Percentiles rank a stretch among this genome's conserved stretches.
Conservation (phyloP, 1,140 invertebrate species). For the Cyclargus thomasi region DNA sequence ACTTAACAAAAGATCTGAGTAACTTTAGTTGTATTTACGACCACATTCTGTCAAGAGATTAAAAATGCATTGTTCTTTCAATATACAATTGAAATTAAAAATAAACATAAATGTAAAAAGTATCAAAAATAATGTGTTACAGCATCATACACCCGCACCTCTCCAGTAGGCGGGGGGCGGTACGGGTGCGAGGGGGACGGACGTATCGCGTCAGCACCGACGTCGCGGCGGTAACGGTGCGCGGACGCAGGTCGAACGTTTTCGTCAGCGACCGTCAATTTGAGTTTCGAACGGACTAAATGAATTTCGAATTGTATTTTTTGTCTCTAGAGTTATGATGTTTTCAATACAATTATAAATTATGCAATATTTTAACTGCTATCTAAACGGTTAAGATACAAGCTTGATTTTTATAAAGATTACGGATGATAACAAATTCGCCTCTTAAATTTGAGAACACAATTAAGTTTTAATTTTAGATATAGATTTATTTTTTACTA, state of each 20-base stretch:
- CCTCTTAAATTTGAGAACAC: too few relatives aligned
- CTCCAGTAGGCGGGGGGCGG: constrained; percentile 37
- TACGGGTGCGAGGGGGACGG: constrained; percentile 29
- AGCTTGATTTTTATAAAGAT: too few relatives aligned
- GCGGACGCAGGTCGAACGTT: constrained; percentile 40
- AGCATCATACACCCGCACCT: constrained; percentile 22
- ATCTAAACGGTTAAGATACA: not conserved
- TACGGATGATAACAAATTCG: too few relatives aligned
- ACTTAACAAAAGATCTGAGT: too few relatives aligned
- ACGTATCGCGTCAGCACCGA: constrained; percentile 20
- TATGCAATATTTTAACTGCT: constrained; percentile 1
- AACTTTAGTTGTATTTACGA: too few relatives aligned
- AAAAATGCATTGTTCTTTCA: too few relatives aligned
- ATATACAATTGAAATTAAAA: not conserved
- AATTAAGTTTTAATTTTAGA: too few relatives aligned
- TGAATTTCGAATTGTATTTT: constrained; percentile 10
- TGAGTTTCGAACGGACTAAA: constrained; percentile 19
- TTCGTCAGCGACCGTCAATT: constrained; percentile 33
- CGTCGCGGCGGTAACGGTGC: constrained; percentile 43
- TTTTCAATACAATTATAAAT: not conserved
- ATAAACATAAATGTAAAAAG: constrained; percentile 23
- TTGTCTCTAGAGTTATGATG: not conserved
- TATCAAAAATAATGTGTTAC: constrained; percentile 31
- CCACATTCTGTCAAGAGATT: too few relatives aligned
- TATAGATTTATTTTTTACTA: too few relatives aligned